These are phyloP conservation scores for Pipistrellus pygmaeus DNA, from an alignment of 2,797 vertebrate genomes.

Conservation along the genomic window DNA sequence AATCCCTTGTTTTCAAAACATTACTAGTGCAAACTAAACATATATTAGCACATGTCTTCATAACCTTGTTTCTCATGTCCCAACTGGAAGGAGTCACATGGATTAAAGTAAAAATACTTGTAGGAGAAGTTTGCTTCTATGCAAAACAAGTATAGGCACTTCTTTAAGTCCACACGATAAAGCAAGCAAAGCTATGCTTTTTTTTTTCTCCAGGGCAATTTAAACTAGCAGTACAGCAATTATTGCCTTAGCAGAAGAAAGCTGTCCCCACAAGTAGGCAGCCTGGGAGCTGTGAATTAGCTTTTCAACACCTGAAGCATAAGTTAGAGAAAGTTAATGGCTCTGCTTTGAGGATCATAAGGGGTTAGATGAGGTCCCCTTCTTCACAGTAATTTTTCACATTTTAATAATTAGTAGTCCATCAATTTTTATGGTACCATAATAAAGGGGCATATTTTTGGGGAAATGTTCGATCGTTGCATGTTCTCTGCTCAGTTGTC, in stretches of 20 bases:
- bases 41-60: not conserved
- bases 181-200: conserved; percentile 64
- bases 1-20: not conserved
- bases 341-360: conserved; percentile 73
- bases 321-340: conserved; percentile 74
- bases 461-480: not conserved
- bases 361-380: conserved; percentile 64
- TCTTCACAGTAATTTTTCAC: conserved; percentile 73
- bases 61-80: conserved; percentile 36
- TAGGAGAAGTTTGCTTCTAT: conserved; percentile 16
- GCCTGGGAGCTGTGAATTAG: conserved; percentile 77
- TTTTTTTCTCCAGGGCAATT: conserved; percentile 65
- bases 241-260: conserved; percentile 72
- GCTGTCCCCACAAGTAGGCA: conserved; percentile 64
- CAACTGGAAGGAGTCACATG: conserved; percentile 2
- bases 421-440: conserved; percentile 66
- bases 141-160: conserved; percentile 36
- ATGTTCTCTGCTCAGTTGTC: not conserved
- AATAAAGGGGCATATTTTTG: conserved; percentile 52
- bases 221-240: conserved; percentile 59
- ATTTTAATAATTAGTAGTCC: conserved; percentile 75
- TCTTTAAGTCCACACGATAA: conserved; percentile 55
- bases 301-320: conserved; percentile 78
- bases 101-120: conserved; percentile 47
- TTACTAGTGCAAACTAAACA: conserved; percentile 1